Evolutionary conservation across 2,113 vertebrate species (phyloP), one percentile per base, ranked within the genome.

Genomic region (Toxotes jaculatrix): DNA sequence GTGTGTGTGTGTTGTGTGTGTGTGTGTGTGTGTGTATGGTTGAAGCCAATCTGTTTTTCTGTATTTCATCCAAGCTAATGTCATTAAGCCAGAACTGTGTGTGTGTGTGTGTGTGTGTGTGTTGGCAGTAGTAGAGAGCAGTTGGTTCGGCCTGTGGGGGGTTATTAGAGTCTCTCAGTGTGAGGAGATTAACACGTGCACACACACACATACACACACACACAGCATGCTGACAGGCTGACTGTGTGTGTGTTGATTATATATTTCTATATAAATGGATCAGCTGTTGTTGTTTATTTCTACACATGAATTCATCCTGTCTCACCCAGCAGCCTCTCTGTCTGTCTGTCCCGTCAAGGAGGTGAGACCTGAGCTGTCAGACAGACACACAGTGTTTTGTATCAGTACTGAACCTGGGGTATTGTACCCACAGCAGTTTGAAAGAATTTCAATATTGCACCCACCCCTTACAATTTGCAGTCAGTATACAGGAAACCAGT

Each of bases 11-110:
- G 72, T 7, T 70, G 72, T 62, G 65, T 56, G 56, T 59, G 71
- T 66, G 72, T 72, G 61, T 60, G 42, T 74, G 63, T 63, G 75
- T 76, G 71, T 80, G 64, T 84, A 61, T 80, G 63, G 31, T 47
- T 83, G 49, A 81, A 83, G 59, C 83, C 90, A 92, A 85, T 93
- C 90, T 93, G 89, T 93, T 94, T 93, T 78, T 79, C 77, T 92
- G 92, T 93, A 91, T 91, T 91, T 93, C 91, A 93, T 93, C 93
- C 92, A 94, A 92, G 85, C 84, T 92, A 95, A 94, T 94, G 92
- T 93, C 91, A 95, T 94, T 94, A 94, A 90, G 93, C 93, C 93
- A 94, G 87, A 86, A 87, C 77, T 81, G 16, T 61, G 62, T 85
- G 79, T 74, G 43, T 74, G 79, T 81, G 79, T 70, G 53, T 77